A percentile compares a stretch with the other conserved stretches of the same genome.
These are phyloP conservation scores for Sander vitreus DNA, from an alignment of 2,113 vertebrate species.

Conservation along the genomic window DNA sequence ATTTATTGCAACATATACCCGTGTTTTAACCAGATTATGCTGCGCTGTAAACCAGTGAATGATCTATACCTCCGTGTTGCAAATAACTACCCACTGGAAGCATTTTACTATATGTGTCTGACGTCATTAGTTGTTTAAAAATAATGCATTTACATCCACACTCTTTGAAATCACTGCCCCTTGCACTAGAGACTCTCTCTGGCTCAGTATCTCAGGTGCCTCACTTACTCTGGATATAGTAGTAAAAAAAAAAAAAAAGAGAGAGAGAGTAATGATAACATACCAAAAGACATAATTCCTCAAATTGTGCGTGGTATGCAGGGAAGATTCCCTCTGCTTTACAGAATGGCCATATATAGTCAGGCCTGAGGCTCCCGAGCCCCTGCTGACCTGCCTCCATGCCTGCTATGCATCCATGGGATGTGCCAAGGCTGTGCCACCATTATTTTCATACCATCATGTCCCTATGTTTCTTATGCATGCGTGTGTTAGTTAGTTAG, in stretches of 20 bases:
- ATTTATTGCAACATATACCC: neutral
- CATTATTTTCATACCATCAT: conserved; percentile 17
- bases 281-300: conserved; percentile 43
- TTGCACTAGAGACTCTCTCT: conserved; percentile 16
- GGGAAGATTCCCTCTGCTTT: conserved; percentile 40
- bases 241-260: conserved; percentile 17
- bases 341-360: conserved; percentile 65
- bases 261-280: conserved; percentile 35
- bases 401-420: conserved; percentile 38
- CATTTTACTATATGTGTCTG: neutral
- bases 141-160: neutral
- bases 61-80: neutral
- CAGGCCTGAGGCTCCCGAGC: conserved; percentile 27
- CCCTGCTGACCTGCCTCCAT: conserved; percentile 30
- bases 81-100: neutral
- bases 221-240: conserved; percentile 15
- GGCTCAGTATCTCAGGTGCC: conserved; percentile 43
- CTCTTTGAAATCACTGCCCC: neutral
- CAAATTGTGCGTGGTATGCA: conserved; percentile 50
- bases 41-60: neutral
- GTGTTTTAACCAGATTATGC: neutral
- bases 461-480: conserved; percentile 6
- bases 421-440: conserved; percentile 33
- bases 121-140: conserved; percentile 4
- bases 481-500: neutral